A percentile compares a stretch with the other conserved stretches of the same genome.
Conservation (phyloP, 1,140 invertebrate genomes). For the Linepithema humile region DNA sequence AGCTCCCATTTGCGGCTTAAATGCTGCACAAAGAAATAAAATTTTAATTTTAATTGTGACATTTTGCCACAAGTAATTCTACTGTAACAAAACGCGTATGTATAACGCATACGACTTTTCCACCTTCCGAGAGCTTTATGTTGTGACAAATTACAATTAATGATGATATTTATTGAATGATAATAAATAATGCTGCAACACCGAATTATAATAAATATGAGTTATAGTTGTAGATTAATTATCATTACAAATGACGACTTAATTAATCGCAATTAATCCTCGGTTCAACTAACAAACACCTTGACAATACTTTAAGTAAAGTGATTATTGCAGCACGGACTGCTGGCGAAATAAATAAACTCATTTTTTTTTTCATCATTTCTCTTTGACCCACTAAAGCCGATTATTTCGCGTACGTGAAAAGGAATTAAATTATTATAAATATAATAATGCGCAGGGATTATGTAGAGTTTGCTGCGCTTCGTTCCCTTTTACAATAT, state of each 20-base stretch:
- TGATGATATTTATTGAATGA: no score
- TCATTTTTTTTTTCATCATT: background rate
- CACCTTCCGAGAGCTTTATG: background rate
- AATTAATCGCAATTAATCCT: background rate
- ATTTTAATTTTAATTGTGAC: background rate
- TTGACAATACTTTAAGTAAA: background rate
- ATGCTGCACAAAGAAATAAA: background rate
- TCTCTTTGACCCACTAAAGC: conserved; percentile 12
- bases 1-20: background rate
- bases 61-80: no score
- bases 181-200: background rate
- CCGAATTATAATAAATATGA: background rate
- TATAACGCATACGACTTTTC: no score
- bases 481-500: no score
- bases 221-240: background rate
- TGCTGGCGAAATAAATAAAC: no score
- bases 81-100: no score
- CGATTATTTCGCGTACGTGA: conserved; percentile 16
- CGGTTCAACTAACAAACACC: background rate
- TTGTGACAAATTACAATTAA: background rate
- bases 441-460: background rate
- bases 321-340: no score
- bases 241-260: background rate
- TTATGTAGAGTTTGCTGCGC: background rate
- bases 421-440: conserved; percentile 12